phyloP scores from a whole-genome alignment of 2,888 invertebrate genomes.

The Amphipyra berbera region DNA sequence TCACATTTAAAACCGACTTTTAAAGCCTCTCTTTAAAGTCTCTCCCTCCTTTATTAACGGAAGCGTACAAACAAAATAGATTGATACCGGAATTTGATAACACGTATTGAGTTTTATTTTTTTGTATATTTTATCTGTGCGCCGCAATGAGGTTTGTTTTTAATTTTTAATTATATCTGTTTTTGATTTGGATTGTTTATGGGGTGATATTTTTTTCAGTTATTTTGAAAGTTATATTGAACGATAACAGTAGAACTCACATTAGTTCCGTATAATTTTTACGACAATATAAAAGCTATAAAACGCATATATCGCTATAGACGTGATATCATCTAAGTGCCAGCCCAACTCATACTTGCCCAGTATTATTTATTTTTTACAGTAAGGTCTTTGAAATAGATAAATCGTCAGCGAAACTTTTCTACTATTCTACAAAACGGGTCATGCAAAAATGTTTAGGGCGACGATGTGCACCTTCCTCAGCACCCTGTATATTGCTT shows the following conservation, averaged over 20 bases:
- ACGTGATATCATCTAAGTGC: too few species aligned
- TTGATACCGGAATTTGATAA: conserved; percentile 82
- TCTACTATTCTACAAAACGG: conserved; percentile 12
- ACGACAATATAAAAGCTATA: too few species aligned
- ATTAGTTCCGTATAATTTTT: too few species aligned
- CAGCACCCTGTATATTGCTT: conserved; percentile 3
- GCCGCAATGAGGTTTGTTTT: conserved; percentile 17
- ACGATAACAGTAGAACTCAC: too few species aligned
- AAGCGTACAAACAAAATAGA: conserved; percentile 84
- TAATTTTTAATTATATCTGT: conserved; percentile 33
- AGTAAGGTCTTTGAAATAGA: too few species aligned
- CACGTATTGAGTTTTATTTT: conserved; percentile 77
- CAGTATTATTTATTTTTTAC: too few species aligned
- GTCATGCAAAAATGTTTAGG: conserved; percentile 16
- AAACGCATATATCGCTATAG: too few species aligned
- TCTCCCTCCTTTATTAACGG: conserved; percentile 73
- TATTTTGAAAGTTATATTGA: too few species aligned
- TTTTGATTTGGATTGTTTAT: neutral
- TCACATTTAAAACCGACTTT: conserved; percentile 85
- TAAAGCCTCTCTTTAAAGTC: conserved; percentile 69
- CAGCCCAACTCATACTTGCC: too few species aligned
- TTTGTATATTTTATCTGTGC: conserved; percentile 52
- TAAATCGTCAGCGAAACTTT: conserved; percentile 21
- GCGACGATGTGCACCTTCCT: neutral
- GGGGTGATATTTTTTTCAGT: conserved; percentile 11